These are phyloP conservation scores for Mirza zaza DNA, from an alignment of 2,113 vertebrate genomes.

Conservation along the genomic window DNA sequence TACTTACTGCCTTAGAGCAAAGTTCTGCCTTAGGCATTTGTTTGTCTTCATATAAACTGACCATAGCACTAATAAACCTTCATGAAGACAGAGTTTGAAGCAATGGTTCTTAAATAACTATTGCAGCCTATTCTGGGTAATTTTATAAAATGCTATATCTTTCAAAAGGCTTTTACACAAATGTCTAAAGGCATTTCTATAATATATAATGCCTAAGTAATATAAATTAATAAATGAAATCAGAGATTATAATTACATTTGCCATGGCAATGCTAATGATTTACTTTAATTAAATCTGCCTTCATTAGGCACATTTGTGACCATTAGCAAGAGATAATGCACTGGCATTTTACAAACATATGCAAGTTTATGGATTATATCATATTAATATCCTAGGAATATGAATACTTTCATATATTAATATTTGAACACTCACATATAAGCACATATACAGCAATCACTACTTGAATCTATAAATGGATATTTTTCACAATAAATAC, in stretches of 20 bases:
- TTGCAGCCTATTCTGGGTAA: background rate
- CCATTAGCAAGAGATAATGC: background rate
- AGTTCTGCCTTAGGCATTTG: background rate
- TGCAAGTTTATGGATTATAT: background rate
- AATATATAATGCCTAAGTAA: background rate
- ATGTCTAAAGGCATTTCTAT: background rate
- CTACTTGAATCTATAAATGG: background rate
- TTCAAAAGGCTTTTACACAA: background rate
- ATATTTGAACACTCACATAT: background rate
- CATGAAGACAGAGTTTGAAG: background rate
- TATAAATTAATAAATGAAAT: slow-evolving; percentile 20
- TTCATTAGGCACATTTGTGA: background rate
- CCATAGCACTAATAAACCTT: background rate
- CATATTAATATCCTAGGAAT: background rate
- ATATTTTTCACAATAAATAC: background rate
- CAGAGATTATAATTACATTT: background rate
- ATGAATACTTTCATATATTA: background rate
- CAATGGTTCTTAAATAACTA: background rate
- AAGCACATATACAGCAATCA: background rate
- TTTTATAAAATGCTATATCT: background rate
- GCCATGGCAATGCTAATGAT: background rate
- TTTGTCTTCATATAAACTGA: background rate
- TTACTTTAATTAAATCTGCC: slow-evolving; percentile 2
- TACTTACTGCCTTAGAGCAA: background rate
- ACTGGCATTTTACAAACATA: background rate